Percentiles rank a stretch among this genome's conserved stretches.
These are phyloP conservation scores for Bombus haemorrhoidalis DNA, from an alignment of 1,140 invertebrate species.

Conservation along the genomic window DNA sequence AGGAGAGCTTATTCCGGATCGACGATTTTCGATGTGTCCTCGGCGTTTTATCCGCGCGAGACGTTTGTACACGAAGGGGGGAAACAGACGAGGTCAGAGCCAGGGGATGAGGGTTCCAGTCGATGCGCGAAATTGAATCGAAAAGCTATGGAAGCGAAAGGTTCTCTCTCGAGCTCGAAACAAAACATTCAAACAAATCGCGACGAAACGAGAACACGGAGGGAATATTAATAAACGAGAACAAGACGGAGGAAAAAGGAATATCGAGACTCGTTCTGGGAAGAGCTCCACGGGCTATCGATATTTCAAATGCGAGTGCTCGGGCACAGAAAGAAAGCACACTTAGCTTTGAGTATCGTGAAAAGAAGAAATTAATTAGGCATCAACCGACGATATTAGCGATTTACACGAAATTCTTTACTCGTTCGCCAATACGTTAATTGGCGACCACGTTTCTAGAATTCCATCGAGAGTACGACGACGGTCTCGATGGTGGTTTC, in stretches of 20 bases:
- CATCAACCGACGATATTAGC: neutral
- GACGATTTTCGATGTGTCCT: slow-evolving; percentile 34
- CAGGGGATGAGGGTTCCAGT: neutral
- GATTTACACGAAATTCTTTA: slow-evolving; percentile 8
- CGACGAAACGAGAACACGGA: neutral
- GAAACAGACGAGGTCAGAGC: neutral
- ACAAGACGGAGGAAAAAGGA: too few relatives aligned
- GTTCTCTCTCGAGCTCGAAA: neutral
- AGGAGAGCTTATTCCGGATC: slow-evolving; percentile 40
- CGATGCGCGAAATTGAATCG: slow-evolving; percentile 26
- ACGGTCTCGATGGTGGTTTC: neutral
- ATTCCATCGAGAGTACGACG: slow-evolving; percentile 36
- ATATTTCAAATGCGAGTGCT: slow-evolving; percentile 26
- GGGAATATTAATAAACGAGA: slow-evolving; percentile 34
- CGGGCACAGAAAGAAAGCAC: too few relatives aligned
- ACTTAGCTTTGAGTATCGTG: neutral
- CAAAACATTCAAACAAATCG: slow-evolving; percentile 28
- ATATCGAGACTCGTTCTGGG: neutral
- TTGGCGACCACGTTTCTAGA: slow-evolving; percentile 29
- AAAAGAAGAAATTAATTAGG: slow-evolving; percentile 38
- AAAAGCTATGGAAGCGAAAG: neutral
- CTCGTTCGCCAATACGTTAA: neutral
- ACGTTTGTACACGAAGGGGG: neutral
- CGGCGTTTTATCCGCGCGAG: neutral
- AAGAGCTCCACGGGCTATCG: neutral